phyloP scores from a whole-genome alignment of 1,140 invertebrate species.

The Ceratoteleas bidentatus region DNA sequence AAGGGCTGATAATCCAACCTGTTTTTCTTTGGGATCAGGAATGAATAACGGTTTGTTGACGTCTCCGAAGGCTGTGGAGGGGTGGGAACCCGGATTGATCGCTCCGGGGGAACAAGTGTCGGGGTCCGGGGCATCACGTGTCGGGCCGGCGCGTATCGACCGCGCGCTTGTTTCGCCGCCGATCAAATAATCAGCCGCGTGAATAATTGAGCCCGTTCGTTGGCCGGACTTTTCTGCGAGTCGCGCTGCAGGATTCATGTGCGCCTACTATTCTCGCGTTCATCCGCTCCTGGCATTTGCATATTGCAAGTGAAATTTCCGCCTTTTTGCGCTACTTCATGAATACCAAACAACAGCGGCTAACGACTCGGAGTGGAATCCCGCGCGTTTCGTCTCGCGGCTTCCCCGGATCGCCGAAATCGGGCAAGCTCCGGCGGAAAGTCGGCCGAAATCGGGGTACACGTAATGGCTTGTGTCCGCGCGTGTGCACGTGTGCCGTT shows the following conservation, averaged over 20 bases:
- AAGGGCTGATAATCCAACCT: too few species aligned
- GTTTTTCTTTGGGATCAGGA: too few species aligned
- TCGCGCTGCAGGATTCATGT: neutral
- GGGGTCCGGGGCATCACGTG: too few species aligned
- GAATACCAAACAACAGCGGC: constrained; percentile 13
- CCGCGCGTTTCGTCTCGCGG: too few species aligned
- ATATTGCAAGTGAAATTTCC: constrained; percentile 28
- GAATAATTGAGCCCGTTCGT: constrained; percentile 6
- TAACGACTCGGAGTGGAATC: too few species aligned
- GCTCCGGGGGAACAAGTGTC: too few species aligned
- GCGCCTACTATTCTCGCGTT: neutral
- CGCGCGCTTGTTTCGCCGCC: constrained; percentile 8
- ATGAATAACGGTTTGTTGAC: too few species aligned
- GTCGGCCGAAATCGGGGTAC: too few species aligned
- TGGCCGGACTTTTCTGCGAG: constrained; percentile 4
- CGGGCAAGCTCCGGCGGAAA: constrained; percentile 8
- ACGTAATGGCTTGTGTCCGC: too few species aligned
- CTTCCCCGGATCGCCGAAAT: neutral
- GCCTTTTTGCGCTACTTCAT: constrained; percentile 11
- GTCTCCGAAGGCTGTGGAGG: too few species aligned
- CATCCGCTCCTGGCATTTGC: neutral
- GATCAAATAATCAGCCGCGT: constrained; percentile 10
- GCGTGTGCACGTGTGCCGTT: too few species aligned
- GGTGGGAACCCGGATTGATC: too few species aligned
- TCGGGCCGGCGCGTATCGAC: constrained; percentile 1